Percentiles rank a stretch among this genome's conserved stretches.
Evolutionary conservation across 2,113 vertebrate species (phyloP).

Genomic region (Ardeotis arabs): DNA sequence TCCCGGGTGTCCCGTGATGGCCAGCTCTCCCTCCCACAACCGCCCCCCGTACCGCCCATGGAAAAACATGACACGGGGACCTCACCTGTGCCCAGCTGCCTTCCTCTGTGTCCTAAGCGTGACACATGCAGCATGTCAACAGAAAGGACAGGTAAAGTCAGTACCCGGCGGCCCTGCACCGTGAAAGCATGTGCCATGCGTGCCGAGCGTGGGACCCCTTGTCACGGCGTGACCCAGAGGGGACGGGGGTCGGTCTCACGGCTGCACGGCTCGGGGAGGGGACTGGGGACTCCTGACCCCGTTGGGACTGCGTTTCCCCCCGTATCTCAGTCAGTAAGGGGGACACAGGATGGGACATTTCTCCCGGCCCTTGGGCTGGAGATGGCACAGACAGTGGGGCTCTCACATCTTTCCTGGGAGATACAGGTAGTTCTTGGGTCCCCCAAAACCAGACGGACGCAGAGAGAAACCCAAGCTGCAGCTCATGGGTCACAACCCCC

Average conservation of each 20-base stretch:
- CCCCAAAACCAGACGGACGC: not conserved
- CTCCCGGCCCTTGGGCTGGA: not conserved
- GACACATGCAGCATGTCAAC: conserved; percentile 79
- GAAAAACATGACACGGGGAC: not conserved
- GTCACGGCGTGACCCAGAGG: fast-evolving
- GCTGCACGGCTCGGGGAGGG: fast-evolving
- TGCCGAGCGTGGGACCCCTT: not conserved
- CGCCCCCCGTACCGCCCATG: fast-evolving
- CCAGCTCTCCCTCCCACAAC: not conserved
- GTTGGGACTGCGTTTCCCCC: fast-evolving
- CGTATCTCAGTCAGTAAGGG: not conserved
- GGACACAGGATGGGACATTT: not conserved
- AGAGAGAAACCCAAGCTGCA: not conserved
- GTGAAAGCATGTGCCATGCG: fast-evolving
- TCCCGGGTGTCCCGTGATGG: fast-evolving
- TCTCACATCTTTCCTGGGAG: not conserved
- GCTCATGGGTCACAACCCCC: not conserved
- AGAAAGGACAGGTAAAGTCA: conserved; percentile 73
- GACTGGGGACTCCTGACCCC: not conserved
- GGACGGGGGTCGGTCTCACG: fast-evolving
- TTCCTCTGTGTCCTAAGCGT: conserved; percentile 92
- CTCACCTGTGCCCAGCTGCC: conserved; percentile 99
- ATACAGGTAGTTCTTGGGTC: not conserved
- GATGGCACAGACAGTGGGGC: not conserved
- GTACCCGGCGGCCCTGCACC: not conserved